Evolutionary conservation across 2,888 invertebrate species (phyloP).

Genomic region (Saturnia pavonia): DNA sequence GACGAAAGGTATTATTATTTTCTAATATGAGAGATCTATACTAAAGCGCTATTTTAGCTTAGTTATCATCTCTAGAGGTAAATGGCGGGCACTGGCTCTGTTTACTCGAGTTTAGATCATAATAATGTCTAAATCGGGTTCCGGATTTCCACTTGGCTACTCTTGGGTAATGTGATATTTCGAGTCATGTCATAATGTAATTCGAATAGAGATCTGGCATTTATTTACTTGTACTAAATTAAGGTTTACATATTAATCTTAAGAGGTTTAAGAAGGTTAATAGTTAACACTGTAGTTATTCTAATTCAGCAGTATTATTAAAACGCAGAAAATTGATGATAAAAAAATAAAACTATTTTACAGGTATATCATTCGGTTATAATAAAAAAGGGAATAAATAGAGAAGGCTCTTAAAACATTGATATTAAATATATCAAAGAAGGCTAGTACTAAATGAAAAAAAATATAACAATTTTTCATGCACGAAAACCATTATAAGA

Average conservation of each 20-base stretch:
- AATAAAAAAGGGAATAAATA: too few species aligned
- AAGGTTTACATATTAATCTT: not conserved
- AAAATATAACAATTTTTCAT: not conserved
- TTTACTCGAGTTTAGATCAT: conserved; percentile 12
- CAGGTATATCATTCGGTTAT: too few species aligned
- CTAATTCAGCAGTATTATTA: too few species aligned
- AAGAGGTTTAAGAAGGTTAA: not conserved
- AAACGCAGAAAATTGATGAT: too few species aligned
- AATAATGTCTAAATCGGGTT: conserved; percentile 15
- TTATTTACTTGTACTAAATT: not conserved
- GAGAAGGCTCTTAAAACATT: not conserved
- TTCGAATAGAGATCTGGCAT: not conserved
- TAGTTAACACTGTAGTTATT: not conserved
- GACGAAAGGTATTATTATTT: not conserved
- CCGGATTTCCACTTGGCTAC: conserved; percentile 16
- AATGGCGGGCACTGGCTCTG: conserved; percentile 7
- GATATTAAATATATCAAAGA: not conserved
- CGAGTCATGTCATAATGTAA: not conserved
- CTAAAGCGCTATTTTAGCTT: not conserved
- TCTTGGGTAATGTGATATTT: conserved; percentile 17
- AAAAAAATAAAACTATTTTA: too few species aligned
- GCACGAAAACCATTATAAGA: not conserved
- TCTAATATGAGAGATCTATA: not conserved
- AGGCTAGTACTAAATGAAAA: not conserved
- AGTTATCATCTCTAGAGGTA: conserved; percentile 3